Evolutionary conservation across 2,888 invertebrate genomes (phyloP).

Genomic region (Pseudoips prasinana): DNA sequence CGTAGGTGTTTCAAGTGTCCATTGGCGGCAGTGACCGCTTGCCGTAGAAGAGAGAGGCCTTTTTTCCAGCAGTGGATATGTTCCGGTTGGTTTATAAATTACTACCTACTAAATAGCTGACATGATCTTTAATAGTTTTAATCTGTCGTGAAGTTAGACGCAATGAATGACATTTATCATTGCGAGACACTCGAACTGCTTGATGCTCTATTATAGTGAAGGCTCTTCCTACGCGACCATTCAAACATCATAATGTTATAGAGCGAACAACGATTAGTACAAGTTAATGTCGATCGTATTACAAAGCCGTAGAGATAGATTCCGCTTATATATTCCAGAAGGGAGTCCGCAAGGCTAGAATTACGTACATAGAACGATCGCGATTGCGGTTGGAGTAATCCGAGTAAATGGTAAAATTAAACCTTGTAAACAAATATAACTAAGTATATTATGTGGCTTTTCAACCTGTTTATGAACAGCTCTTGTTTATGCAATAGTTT

Average conservation of each 20-base stretch:
- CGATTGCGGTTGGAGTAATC: slow-evolving; percentile 56
- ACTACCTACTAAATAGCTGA: too few relatives aligned
- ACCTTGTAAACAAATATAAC: slow-evolving; percentile 40
- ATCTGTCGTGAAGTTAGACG: too few relatives aligned
- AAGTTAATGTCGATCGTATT: slow-evolving; percentile 31
- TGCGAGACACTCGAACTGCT: slow-evolving; percentile 40
- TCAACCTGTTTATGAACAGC: slow-evolving; percentile 29
- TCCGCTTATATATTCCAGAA: slow-evolving; percentile 22
- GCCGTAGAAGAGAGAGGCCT: too few relatives aligned
- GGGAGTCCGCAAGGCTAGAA: slow-evolving; percentile 39
- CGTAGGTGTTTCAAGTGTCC: too few relatives aligned
- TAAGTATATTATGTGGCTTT: slow-evolving; percentile 32
- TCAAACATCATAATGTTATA: slow-evolving; percentile 32
- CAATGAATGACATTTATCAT: slow-evolving; percentile 48
- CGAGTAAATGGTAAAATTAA: slow-evolving; percentile 56
- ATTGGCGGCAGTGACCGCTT: too few relatives aligned
- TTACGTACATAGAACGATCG: slow-evolving; percentile 46
- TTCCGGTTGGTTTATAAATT: too few relatives aligned
- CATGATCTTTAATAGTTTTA: too few relatives aligned
- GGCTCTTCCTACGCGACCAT: slow-evolving; percentile 43
- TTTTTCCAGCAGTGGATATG: too few relatives aligned
- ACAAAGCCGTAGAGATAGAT: slow-evolving; percentile 19
- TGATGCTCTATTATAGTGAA: slow-evolving; percentile 39
- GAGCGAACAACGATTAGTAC: slow-evolving; percentile 12
- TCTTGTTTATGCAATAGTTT: slow-evolving; percentile 9